Evolutionary conservation across 2,797 vertebrate species (phyloP).

Genomic region (Malurus leucopterus): DNA sequence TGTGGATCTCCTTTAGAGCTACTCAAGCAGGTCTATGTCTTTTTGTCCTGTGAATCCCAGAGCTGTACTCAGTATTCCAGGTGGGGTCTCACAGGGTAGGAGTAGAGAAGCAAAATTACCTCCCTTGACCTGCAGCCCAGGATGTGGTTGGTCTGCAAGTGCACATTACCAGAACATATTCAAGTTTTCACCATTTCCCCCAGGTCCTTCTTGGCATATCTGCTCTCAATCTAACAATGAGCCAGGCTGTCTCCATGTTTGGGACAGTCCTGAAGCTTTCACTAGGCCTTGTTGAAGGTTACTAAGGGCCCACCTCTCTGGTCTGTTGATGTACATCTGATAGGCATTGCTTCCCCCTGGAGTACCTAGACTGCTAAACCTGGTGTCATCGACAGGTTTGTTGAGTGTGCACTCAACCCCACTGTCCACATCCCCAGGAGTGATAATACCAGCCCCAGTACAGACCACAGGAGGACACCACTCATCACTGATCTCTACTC

Average conservation of each 20-base stretch:
- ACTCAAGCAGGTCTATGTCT: not conserved
- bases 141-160: not conserved
- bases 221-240: not conserved
- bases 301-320: no score
- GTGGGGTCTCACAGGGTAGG: not conserved
- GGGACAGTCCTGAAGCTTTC: not conserved
- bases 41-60: not conserved
- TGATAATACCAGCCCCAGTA: not conserved
- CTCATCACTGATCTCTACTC: not conserved
- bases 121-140: not conserved
- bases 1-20: not conserved
- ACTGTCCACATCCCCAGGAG: not conserved
- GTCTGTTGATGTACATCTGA: rapidly evolving
- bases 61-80: not conserved
- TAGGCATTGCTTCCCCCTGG: not conserved
- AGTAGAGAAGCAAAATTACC: not conserved
- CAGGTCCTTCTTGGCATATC: not conserved
- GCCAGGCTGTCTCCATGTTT: not conserved
- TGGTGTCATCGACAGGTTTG: not conserved
- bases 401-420: not conserved
- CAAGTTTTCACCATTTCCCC: not conserved
- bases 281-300: not conserved
- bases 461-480: not conserved
- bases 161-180: not conserved
- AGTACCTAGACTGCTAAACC: not conserved